Base-by-base conservation (phyloP, 2,888 invertebrate genomes). In the Acrobasis repandana region DNA sequence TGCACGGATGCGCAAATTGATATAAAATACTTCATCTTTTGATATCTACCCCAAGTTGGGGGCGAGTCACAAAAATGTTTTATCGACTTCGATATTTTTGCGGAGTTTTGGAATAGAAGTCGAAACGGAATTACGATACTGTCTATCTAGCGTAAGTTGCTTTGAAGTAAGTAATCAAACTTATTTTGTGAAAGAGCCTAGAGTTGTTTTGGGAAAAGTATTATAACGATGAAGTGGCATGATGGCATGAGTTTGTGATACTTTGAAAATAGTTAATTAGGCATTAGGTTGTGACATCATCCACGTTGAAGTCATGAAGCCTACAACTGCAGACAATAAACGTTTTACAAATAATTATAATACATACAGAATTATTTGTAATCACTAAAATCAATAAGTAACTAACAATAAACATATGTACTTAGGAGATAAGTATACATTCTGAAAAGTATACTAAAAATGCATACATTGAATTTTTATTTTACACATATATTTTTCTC, bases 1-100 rank as follows among this genome's bases (percentile, higher is more conserved):
- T 75, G 87, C 89, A 88, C 88, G 89, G 80, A 79, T 85, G 85
- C 83, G 82, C 84, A 89, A 89, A 89, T 89, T 88, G 90, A 88
- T 87, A 88, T 88, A 88, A 86, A 88, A 87, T 87, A 83, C 84
- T 85, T 84, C 82, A 82, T 82, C 82, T 82, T 82, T 81, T 80
- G 81, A 82, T 85, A 82, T 83, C 79, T 72, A 72, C 73, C 74
- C 73, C 52, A 33, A 60, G 28, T 52, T 36, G 48, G 20, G 49
- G 58, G 33, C 58, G 18, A 49, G 49, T 49, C 58, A 58, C 57
- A 43, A 20, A 58, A 58, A 58, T 58, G 36, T 49, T 58, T 58
- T 54, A 54, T 54, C 54, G 38, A 54, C 38, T 54, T 54, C 54
- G 36, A 54, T 38, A 54, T 54, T 54, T 54, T 38, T 18, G 38